Base-by-base conservation (phyloP, 2,113 vertebrate genomes). In the Amphiprion percula region DNA sequence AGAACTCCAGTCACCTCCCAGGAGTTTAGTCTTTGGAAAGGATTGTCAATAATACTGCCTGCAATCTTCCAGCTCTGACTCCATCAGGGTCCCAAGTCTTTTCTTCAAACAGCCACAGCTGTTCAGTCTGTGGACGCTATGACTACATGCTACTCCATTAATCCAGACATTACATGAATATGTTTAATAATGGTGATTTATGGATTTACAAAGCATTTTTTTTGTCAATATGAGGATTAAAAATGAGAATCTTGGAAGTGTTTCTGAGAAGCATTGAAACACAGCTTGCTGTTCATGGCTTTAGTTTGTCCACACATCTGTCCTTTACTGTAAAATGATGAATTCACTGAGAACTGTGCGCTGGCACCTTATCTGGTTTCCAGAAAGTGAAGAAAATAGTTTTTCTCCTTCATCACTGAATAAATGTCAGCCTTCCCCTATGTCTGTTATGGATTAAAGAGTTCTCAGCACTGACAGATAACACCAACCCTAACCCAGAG, bases 341-440 rank as follows among this genome's bases (percentile, higher is more conserved):
- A 54, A 71, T 84, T 86, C 79, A 28, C 39, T 64, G 79, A 82
- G 81, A 85, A 86, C 83, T 77, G 53, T 33, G 33, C 33, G 61
- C 59, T 68, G 69, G 61, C 75, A 64, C 65, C 19, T 73, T 54
- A 67, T 81, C 80, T 44, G 55, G 8, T 52, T 59, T 83, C 65
- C 64, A 77, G 17, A 44, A 17, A 55, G 67, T 67, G 69, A 59
- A 85, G 63, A 62, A 87, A 78, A 78, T 68, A 0, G 37, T 52
- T 83, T 71, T 72, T 80, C 79, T 53, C 68, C 41, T 39, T 71
- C 54, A 33, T 50, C 52, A 74, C 77, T 21, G 15, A 76, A 60
- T 73, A 56, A 41, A 68, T 6, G 69, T 86, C 70, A 87, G 71
- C 54, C 0, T 9, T 50, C 46, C 24, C 64, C 54, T n/a, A 55